Evolutionary conservation across 2,113 vertebrate species (phyloP), one percentile per base, ranked within the genome.

Genomic region (Hiodon alosoides): DNA sequence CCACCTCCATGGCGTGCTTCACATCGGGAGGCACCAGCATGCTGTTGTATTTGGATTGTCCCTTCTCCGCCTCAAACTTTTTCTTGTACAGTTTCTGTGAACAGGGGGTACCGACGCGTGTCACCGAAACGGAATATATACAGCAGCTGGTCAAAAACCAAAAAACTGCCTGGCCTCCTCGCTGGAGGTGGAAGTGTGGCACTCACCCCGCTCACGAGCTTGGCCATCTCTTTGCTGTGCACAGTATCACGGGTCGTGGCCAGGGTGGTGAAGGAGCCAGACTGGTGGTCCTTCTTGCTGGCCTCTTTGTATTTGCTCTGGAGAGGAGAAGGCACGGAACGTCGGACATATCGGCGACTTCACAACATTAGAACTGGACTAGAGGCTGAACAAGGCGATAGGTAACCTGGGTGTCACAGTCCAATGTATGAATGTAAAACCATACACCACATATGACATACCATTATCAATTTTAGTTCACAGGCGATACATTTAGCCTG

Each of bases 221-320:
- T 95, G 86, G 93, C 94, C 75, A 97, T 83, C 77, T 93, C 81
- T 81, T 93, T 99, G 80, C 96, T 96, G 3, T 95, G 97, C 46
- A 67, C 84, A 0, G 96, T 99, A 66, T 98, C 97, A 2, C 91
- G 91, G 5, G 95, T 99, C 85, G 94, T 85, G 0, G 93, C 70
- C 80, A 99, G 86, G 3, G 93, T 98, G 0, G 95, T 98, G 71
- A 94, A 99, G 0, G 91, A 91, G 3, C 95, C 95, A 0, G 88
- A 88, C 4, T 95, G 94, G 79, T 92, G 93, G 14, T 89, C 89
- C 90, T 95, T 98, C 90, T 96, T 98, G 79, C 93, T 94, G 3
- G 92, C 86, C 31, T 87, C 89, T 81, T 98, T 99, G 86, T 99
- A 99, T 86, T 94, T 98, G 86, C 92, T 96, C 97, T 99, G 87